Conservation (phyloP, 1,140 invertebrate genomes). For the Saccostrea cuccullata region DNA sequence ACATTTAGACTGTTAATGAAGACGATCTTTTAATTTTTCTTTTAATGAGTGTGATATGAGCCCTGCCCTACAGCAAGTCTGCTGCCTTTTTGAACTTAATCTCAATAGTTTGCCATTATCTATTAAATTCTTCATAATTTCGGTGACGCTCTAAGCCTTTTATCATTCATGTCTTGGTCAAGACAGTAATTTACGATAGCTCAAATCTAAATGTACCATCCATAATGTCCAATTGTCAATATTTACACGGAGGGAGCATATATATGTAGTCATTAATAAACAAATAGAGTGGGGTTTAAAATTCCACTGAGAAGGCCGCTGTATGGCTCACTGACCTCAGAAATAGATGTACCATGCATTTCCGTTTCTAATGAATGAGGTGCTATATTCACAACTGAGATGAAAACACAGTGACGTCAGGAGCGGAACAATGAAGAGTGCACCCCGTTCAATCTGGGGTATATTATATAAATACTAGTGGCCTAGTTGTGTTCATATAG, state of each 20-base stretch:
- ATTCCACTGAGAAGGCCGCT: background rate
- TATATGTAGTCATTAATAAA: slow-evolving; percentile 22
- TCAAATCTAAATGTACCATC: slow-evolving; percentile 15
- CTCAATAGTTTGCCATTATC: background rate
- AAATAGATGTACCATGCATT: background rate
- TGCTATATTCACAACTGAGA: background rate
- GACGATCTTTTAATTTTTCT: too few relatives aligned
- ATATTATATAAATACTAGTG: slow-evolving; percentile 3
- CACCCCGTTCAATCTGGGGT: background rate
- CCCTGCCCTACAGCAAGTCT: too few relatives aligned
- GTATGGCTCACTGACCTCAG: background rate
- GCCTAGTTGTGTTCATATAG: background rate
- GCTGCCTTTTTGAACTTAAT: too few relatives aligned
- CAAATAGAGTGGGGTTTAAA: slow-evolving; percentile 5
- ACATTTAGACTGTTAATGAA: too few relatives aligned
- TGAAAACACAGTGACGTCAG: slow-evolving; percentile 4
- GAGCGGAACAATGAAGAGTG: background rate
- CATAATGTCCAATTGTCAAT: slow-evolving; percentile 20
- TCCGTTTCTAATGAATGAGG: background rate
- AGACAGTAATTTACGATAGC: background rate
- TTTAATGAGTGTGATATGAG: too few relatives aligned
- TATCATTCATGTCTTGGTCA: slow-evolving; percentile 6
- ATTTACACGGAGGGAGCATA: background rate
- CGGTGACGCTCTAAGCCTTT: background rate
- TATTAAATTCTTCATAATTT: background rate